Evolutionary conservation across 1,140 invertebrate species (phyloP).

Genomic region (Tetraneura akinire): DNA sequence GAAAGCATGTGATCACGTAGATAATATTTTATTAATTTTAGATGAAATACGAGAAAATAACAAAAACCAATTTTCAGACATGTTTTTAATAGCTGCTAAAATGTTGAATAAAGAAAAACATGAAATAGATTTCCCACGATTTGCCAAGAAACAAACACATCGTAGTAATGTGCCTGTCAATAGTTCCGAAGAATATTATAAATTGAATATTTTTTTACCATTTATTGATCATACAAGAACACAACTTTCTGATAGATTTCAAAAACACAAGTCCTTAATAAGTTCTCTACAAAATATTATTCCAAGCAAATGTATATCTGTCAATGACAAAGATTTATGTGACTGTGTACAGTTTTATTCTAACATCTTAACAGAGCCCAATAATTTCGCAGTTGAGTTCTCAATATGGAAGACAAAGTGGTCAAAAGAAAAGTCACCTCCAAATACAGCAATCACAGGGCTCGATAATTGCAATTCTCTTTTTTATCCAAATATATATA

Average conservation of each 20-base stretch:
- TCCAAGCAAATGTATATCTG: no score
- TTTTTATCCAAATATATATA: conserved; percentile 7
- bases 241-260: conserved; percentile 4
- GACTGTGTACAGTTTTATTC: no score
- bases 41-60: background rate
- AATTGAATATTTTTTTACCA: no score
- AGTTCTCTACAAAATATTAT: no score
- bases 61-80: background rate
- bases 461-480: background rate
- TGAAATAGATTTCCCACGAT: background rate
- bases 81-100: background rate
- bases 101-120: background rate
- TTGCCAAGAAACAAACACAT: background rate
- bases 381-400: no score
- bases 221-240: background rate
- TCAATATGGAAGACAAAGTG: no score
- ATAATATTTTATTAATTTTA: background rate
- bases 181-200: conserved; percentile 9
- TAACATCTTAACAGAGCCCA: no score
- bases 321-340: no score
- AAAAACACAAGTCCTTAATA: background rate
- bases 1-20: background rate
- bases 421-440: no score
- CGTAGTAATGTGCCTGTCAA: conserved; percentile 7
- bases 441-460: no score